These are phyloP conservation scores for Cichlasoma orientale DNA, from an alignment of 2,797 vertebrate genomes.

Conservation along the genomic window DNA sequence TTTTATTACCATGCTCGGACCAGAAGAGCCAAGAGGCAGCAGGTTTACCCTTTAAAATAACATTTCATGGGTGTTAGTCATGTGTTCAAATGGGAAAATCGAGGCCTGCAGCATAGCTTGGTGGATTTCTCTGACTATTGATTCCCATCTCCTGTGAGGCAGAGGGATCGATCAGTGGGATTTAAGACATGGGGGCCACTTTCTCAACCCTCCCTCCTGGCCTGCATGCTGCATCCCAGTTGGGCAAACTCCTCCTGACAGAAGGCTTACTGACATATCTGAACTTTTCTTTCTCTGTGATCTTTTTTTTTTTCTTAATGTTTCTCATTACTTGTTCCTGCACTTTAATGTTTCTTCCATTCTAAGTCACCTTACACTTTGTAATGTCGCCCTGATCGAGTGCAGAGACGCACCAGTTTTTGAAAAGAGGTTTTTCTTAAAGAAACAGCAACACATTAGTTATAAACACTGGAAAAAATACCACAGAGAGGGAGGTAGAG, in stretches of 20 bases:
- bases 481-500: neutral
- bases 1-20: slow-evolving; percentile 20
- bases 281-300: slow-evolving; percentile 30
- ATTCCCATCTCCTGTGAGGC: slow-evolving; percentile 75
- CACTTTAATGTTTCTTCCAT: slow-evolving; percentile 16
- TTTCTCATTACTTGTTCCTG: slow-evolving; percentile 16
- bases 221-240: slow-evolving; percentile 40
- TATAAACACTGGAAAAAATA: slow-evolving; percentile 13
- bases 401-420: slow-evolving; percentile 34
- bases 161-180: slow-evolving; percentile 76
- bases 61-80: slow-evolving; percentile 76
- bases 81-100: slow-evolving; percentile 78
- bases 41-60: slow-evolving; percentile 64
- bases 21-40: slow-evolving; percentile 12
- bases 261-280: slow-evolving; percentile 34
- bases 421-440: slow-evolving; percentile 39
- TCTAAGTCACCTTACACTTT: slow-evolving; percentile 24
- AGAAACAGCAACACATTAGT: slow-evolving; percentile 22
- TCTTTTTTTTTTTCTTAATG: slow-evolving; percentile 6
- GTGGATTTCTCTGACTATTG: slow-evolving; percentile 83
- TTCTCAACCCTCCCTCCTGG: slow-evolving; percentile 45
- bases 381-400: slow-evolving; percentile 6
- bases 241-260: slow-evolving; percentile 29
- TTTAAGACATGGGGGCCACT: slow-evolving; percentile 75
- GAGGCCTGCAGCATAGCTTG: slow-evolving; percentile 66